These are phyloP conservation scores for Drosophila atripex DNA, from an alignment of 2,888 invertebrate species.

Conservation along the genomic window DNA sequence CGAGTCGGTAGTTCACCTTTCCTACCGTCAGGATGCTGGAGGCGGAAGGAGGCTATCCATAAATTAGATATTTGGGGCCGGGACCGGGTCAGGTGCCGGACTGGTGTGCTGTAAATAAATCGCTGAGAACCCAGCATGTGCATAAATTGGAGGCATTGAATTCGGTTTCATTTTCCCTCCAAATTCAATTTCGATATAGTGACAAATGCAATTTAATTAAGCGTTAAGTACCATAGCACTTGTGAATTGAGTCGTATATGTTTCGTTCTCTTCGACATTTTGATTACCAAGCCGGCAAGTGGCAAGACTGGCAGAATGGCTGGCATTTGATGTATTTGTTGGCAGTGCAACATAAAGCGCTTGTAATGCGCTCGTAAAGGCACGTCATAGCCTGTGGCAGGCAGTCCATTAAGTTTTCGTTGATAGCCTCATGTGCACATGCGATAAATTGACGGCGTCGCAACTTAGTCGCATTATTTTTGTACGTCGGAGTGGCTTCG, in stretches of 20 bases:
- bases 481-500: conserved; percentile 30
- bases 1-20: not conserved
- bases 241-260: conserved; percentile 26
- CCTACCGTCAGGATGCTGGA: not conserved
- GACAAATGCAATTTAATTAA: conserved; percentile 64
- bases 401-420: conserved; percentile 69
- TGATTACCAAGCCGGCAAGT: conserved; percentile 5
- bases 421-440: conserved; percentile 57
- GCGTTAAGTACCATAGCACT: conserved; percentile 48
- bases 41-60: conserved; percentile 30
- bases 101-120: conserved; percentile 48
- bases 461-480: not conserved
- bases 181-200: conserved; percentile 48
- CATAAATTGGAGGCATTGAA: conserved; percentile 36
- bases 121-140: conserved; percentile 13
- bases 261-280: conserved; percentile 11
- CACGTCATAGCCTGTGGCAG: conserved; percentile 49
- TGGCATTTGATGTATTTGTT: conserved; percentile 60
- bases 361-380: conserved; percentile 59
- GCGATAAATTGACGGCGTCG: conserved; percentile 14
- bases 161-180: conserved; percentile 28
- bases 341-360: conserved; percentile 38
- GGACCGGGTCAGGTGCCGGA: not conserved
- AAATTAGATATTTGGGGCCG: conserved; percentile 49
- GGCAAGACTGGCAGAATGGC: conserved; percentile 15